A percentile compares a stretch with the other conserved stretches of the same genome.
Conservation (phyloP, 2,113 vertebrate species). For the Thunnus thynnus region DNA sequence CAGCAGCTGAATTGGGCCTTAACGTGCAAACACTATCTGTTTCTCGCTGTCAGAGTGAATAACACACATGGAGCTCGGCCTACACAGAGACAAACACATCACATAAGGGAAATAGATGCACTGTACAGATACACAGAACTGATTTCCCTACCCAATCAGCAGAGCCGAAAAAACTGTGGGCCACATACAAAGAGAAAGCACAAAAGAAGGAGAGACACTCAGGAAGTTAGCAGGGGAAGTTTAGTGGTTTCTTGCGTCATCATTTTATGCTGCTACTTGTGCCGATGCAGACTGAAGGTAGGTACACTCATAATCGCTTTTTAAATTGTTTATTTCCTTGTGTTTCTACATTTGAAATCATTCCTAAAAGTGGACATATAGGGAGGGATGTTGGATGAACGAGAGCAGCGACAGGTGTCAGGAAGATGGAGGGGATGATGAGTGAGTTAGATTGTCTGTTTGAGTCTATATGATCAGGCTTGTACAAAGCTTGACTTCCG, state of each 20-base stretch:
- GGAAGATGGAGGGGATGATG: constrained; percentile 28
- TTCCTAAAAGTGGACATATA: background rate
- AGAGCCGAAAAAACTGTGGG: constrained; percentile 56
- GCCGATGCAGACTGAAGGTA: constrained; percentile 83
- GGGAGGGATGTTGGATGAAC: background rate
- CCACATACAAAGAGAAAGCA: constrained; percentile 69
- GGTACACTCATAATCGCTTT: constrained; percentile 56
- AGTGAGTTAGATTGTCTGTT: constrained; percentile 42
- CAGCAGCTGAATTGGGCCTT: background rate
- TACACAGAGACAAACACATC: background rate
- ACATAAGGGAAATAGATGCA: constrained; percentile 63
- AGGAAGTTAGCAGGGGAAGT: constrained; percentile 89
- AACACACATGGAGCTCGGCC: background rate
- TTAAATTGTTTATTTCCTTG: constrained; percentile 36
- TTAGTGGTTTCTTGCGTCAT: constrained; percentile 88
- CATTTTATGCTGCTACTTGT: constrained; percentile 77
- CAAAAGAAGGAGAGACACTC: constrained; percentile 77
- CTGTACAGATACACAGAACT: constrained; percentile 53
- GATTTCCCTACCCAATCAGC: constrained; percentile 64
- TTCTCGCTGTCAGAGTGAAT: background rate
- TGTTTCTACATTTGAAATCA: constrained; percentile 4
- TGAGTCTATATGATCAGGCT: constrained; percentile 42
- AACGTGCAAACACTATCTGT: background rate
- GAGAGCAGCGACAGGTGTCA: background rate
- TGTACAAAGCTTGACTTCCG: constrained; percentile 70